Conservation (phyloP, 2,113 vertebrate genomes). For the Scytalopus superciliaris region DNA sequence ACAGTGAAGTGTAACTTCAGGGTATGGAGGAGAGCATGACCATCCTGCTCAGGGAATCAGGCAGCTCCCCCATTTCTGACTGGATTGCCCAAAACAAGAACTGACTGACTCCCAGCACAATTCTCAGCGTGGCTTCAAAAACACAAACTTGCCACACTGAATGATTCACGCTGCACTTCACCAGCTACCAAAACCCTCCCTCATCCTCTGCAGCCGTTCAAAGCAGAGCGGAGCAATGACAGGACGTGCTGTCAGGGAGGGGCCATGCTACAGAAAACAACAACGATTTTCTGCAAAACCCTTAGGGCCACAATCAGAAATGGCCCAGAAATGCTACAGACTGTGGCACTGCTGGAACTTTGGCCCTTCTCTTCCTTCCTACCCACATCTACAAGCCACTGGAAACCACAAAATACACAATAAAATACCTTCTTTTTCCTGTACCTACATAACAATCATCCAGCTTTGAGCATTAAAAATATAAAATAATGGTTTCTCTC, state of each 20-base stretch:
- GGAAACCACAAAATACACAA: not conserved
- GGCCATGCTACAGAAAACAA: not conserved
- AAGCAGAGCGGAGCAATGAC: not conserved
- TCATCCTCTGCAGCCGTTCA: not conserved
- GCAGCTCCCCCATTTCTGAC: not conserved
- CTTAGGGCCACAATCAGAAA: not conserved
- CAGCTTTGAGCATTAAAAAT: not conserved
- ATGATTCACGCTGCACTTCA: not conserved
- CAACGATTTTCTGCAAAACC: not conserved
- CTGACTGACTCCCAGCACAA: not conserved
- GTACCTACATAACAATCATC: not conserved
- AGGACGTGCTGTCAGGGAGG: not conserved
- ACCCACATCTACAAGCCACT: not conserved
- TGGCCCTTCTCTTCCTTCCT: not conserved
- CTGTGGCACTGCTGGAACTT: not conserved
- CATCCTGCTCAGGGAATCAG: accelerated
- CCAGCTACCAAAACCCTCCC: not conserved
- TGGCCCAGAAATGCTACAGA: not conserved
- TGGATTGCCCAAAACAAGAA: accelerated
- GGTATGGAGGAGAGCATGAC: accelerated
- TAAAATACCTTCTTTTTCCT: not conserved
- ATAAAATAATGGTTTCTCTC: not conserved
- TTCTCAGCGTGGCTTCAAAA: not conserved
- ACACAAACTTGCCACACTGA: not conserved
- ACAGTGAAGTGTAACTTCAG: accelerated